Conservation (phyloP, 2,797 vertebrate species). For the Tauraco hartlaubi region DNA sequence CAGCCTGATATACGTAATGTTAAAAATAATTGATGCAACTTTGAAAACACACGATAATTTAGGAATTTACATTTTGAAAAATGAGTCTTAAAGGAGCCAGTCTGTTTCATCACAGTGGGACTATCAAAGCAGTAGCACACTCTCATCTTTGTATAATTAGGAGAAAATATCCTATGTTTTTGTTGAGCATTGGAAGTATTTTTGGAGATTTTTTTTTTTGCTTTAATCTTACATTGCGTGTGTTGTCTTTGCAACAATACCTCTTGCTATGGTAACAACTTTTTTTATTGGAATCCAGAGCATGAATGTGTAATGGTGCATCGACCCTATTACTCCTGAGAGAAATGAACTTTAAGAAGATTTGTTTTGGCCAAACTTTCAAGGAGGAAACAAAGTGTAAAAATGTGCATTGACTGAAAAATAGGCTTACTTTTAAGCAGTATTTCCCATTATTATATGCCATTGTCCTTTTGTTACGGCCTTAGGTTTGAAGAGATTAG, state of each 20-base stretch:
- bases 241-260: slow-evolving; percentile 59
- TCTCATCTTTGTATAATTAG: not conserved
- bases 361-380: slow-evolving; percentile 40
- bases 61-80: slow-evolving; percentile 35
- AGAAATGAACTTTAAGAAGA: slow-evolving; percentile 37
- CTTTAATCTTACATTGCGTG: not conserved
- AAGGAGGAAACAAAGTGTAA: slow-evolving; percentile 46
- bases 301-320: slow-evolving; percentile 32
- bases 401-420: slow-evolving; percentile 13
- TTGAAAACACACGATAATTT: not conserved
- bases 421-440: not conserved
- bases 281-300: slow-evolving; percentile 50
- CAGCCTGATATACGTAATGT: not conserved
- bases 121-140: not conserved
- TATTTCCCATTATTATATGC: slow-evolving; percentile 13
- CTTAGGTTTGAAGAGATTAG: slow-evolving; percentile 4
- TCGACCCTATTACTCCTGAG: slow-evolving; percentile 3
- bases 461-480: not conserved
- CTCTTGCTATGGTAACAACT: slow-evolving; percentile 63
- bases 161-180: not conserved
- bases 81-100: not conserved
- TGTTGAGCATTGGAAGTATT: not conserved
- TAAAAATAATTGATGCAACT: not conserved
- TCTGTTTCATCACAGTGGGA: not conserved
- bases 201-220: not conserved